Conservation (phyloP, 2,113 vertebrate species). For the Galemys pyrenaicus region DNA sequence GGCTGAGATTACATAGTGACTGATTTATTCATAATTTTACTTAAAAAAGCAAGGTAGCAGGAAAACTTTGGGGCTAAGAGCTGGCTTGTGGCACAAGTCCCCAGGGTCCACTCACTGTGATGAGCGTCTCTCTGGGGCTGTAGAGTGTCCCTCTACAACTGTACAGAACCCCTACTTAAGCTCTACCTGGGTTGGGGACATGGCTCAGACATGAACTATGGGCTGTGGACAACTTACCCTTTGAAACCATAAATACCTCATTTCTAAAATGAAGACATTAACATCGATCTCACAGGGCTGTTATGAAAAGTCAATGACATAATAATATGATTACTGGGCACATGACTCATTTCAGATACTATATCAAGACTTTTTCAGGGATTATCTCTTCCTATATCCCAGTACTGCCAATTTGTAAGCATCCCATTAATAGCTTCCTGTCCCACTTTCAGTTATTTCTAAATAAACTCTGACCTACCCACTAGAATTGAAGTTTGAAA, state of each 20-base stretch:
- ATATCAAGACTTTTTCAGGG: not conserved
- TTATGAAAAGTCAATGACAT: not conserved
- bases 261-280: not conserved
- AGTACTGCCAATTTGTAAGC: not conserved
- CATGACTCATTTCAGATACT: no score
- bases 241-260: not conserved
- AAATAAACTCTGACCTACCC: not conserved
- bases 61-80: not conserved
- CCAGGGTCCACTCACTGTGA: not conserved
- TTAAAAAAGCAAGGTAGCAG: not conserved
- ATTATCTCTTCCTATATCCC: not conserved
- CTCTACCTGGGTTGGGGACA: not conserved
- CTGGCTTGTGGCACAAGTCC: not conserved
- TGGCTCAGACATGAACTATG: not conserved
- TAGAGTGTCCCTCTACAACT: not conserved
- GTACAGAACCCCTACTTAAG: not conserved
- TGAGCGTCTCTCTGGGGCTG: not conserved
- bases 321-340: not conserved
- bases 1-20: not conserved
- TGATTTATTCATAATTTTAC: slow-evolving; percentile 15
- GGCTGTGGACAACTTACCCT: not conserved
- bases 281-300: not conserved
- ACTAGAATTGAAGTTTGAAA: not conserved
- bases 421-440: not conserved
- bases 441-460: not conserved